phyloP scores from a whole-genome alignment of 2,888 invertebrate genomes.

The Asteroscopus sphinx region DNA sequence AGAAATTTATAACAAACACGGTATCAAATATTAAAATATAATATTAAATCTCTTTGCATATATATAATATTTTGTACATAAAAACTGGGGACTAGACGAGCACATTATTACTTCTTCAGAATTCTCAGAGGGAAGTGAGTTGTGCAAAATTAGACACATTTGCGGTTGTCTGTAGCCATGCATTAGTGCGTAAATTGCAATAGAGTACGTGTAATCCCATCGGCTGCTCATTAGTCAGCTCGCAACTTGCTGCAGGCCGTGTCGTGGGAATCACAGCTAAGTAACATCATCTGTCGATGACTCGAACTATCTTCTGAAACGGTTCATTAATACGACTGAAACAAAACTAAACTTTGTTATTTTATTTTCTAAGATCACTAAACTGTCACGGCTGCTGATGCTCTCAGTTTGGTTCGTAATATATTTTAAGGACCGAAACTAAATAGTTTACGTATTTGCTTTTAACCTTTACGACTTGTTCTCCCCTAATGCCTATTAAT shows the following conservation, averaged over 20 bases:
- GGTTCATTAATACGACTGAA: slow-evolving; percentile 60
- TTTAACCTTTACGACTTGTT: slow-evolving; percentile 64
- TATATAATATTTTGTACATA: too few species aligned
- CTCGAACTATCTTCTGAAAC: slow-evolving; percentile 54
- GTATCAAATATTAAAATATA: slow-evolving; percentile 26
- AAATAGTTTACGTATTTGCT: slow-evolving; percentile 63
- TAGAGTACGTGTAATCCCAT: slow-evolving; percentile 78
- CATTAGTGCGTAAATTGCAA: slow-evolving; percentile 83
- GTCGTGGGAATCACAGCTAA: slow-evolving; percentile 81
- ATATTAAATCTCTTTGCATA: too few species aligned
- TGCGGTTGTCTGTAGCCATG: slow-evolving; percentile 76
- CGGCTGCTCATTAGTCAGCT: slow-evolving; percentile 79
- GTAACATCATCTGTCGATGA: slow-evolving; percentile 69
- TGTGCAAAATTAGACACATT: slow-evolving; percentile 74
- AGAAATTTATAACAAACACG: slow-evolving; percentile 1
- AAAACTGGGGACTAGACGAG: slow-evolving; percentile 27
- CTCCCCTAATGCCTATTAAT: slow-evolving; percentile 67
- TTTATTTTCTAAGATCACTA: slow-evolving; percentile 63
- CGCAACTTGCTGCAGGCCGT: slow-evolving; percentile 67
- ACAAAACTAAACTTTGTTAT: slow-evolving; percentile 47
- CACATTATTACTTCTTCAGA: slow-evolving; percentile 34
- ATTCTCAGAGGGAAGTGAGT: slow-evolving; percentile 49
- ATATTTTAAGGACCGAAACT: slow-evolving; percentile 65
- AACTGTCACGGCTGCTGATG: slow-evolving; percentile 66
- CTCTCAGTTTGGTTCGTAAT: slow-evolving; percentile 65